Base-by-base conservation (phyloP, 1,140 invertebrate species). In the Temnothorax curvispinosus region DNA sequence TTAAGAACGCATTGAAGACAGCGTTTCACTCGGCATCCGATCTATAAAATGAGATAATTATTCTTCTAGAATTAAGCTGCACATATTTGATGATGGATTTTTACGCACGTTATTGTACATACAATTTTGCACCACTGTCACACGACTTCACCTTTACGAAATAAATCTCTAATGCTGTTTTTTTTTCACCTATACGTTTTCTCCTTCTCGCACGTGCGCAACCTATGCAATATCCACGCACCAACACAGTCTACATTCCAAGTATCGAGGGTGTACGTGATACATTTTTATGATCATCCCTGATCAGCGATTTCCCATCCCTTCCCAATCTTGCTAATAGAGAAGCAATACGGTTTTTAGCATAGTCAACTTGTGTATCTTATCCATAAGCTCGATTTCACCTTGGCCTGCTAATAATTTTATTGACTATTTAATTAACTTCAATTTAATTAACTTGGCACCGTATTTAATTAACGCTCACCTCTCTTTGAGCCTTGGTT, bases 161-260 rank as follows among this genome's bases (percentile, higher is more conserved):
- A 72, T 72, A 82, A 82, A 82, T 82, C 38, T 82, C 52, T 82
- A 64, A 71, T 82, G 21, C 11, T 21, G 50, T 72, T 71, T 71
- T 44, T 65, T 27, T 62, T 77, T 81, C 62, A 54, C 54, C 21
- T 74, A 72, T 21, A 72, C 27, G 58, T 82, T 18, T 71, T 58
- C 18, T 44, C 27, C 52, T 27, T 69, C 32, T 72, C 54, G 38
- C 64, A 81, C 64, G 21, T 64, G 32, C 44, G n/a, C 35, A 35
- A 32, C 3, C 9, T 32, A 69, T 13, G 7, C 38, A 56, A 35
- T 13, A 69, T 15, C 35, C 54, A 7, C 21, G 27, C n/a, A 27
- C 3, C 41, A 18, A 15, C 64, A n/a, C 47, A 67, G 21, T 3
- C 11, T 64, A 65, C 32, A 44, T 56, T 15, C 13, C 7, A 7